These are phyloP conservation scores for Tachina lurida DNA, from an alignment of 2,888 invertebrate species.

Conservation along the genomic window DNA sequence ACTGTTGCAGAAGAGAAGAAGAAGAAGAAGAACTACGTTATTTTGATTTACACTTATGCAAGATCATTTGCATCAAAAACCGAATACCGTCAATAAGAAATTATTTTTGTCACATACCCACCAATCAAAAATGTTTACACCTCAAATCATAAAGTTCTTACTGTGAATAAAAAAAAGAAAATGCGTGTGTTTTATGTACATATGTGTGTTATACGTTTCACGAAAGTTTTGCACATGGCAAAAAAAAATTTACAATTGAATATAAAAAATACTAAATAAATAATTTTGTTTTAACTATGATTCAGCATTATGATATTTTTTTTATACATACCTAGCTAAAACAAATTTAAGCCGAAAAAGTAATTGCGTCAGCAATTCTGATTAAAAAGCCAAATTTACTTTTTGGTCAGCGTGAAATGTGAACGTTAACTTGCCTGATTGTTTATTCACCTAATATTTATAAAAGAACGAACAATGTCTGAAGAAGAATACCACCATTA, in stretches of 20 bases:
- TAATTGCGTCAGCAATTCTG: slow-evolving; percentile 42
- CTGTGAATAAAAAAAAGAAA: slow-evolving; percentile 11
- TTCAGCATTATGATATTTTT: slow-evolving; percentile 31
- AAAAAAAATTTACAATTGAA: slow-evolving; percentile 18
- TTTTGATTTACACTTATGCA: too few relatives aligned
- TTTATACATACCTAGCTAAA: not conserved
- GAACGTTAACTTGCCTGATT: not conserved
- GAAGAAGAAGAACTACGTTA: too few relatives aligned
- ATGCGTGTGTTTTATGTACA: not conserved
- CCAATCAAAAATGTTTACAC: not conserved
- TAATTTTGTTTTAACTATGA: slow-evolving; percentile 27
- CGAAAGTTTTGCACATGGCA: slow-evolving; percentile 13
- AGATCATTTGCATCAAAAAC: too few relatives aligned
- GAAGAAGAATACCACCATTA: slow-evolving; percentile 26
- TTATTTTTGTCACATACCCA: not conserved
- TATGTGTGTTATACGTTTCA: not conserved
- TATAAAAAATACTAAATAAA: slow-evolving; percentile 9
- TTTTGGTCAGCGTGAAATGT: not conserved
- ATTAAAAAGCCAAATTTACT: slow-evolving; percentile 10
- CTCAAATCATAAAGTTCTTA: not conserved
- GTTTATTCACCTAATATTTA: slow-evolving; percentile 26
- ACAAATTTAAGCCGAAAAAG: not conserved
- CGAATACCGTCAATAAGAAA: not conserved
- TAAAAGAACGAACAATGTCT: not conserved
- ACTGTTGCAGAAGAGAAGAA: too few relatives aligned